These are phyloP conservation scores for Apeira syringaria DNA, from an alignment of 2,888 invertebrate species.

Conservation along the genomic window DNA sequence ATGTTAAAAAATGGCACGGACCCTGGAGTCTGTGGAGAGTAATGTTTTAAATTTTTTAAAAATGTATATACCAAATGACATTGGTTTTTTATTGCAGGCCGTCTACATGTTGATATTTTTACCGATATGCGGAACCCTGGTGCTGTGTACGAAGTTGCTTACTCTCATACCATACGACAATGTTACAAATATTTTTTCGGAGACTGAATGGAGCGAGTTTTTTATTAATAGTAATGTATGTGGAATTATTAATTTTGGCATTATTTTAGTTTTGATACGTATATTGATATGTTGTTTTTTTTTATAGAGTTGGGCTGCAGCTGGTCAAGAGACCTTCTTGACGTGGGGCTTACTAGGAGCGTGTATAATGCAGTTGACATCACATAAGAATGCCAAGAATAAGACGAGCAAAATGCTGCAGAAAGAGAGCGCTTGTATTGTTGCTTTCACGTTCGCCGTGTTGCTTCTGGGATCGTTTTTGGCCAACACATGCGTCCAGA, in stretches of 20 bases:
- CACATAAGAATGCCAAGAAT: constrained; percentile 89
- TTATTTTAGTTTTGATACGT: neutral
- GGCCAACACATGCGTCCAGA: constrained; percentile 92
- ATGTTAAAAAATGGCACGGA: too few species aligned
- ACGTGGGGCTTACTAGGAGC: constrained; percentile 94
- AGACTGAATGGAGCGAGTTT: constrained; percentile 93
- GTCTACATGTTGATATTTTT: constrained; percentile 91
- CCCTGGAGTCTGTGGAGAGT: too few species aligned
- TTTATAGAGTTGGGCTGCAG: constrained; percentile 92
- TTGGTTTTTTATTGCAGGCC: constrained; percentile 56
- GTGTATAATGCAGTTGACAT: constrained; percentile 91
- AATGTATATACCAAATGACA: neutral
- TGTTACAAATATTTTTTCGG: constrained; percentile 88
- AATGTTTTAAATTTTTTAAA: too few species aligned
- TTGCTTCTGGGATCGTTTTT: constrained; percentile 90
- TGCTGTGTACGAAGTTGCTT: constrained; percentile 89
- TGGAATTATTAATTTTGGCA: constrained; percentile 23
- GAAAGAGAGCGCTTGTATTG: constrained; percentile 72
- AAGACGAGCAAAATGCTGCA: constrained; percentile 72
- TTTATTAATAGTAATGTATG: constrained; percentile 91
- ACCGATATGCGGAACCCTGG: constrained; percentile 89
- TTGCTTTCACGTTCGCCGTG: constrained; percentile 87
- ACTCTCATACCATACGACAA: constrained; percentile 88
- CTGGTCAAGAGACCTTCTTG: constrained; percentile 93
- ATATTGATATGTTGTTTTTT: neutral